Conservation (phyloP, 2,797 vertebrate genomes). For the Gephyroberyx darwinii region DNA sequence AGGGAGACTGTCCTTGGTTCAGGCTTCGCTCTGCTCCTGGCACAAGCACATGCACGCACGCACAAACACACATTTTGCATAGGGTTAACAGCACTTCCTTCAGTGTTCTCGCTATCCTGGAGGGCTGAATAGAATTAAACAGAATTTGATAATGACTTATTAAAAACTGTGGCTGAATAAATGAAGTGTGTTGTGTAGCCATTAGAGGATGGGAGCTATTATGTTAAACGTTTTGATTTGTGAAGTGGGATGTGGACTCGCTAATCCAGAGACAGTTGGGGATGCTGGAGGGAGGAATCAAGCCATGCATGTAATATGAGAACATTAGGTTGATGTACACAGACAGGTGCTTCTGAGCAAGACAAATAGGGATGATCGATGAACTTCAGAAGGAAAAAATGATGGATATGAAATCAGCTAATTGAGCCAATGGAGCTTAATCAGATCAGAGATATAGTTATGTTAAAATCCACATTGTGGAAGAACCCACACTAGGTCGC, state of each 20-base stretch:
- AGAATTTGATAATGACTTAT: constrained; percentile 83
- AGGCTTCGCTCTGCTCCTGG: constrained; percentile 62
- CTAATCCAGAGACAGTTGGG: constrained; percentile 79
- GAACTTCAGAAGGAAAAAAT: constrained; percentile 65
- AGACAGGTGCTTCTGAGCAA: constrained; percentile 72
- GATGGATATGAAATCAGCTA: constrained; percentile 51
- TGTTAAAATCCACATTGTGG: constrained; percentile 17
- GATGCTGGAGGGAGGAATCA: constrained; percentile 77
- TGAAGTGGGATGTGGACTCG: constrained; percentile 79
- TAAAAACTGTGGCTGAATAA: constrained; percentile 80
- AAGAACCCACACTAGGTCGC: constrained; percentile 24
- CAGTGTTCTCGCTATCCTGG: constrained; percentile 58
- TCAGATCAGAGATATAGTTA: constrained; percentile 31
- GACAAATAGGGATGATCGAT: constrained; percentile 76
- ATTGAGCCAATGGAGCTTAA: constrained; percentile 47
- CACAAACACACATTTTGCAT: constrained; percentile 41
- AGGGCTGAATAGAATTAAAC: constrained; percentile 78
- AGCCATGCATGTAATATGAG: constrained; percentile 81
- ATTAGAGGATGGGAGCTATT: constrained; percentile 83
- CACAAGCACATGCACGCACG: constrained; percentile 29
- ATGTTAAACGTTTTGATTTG: constrained; percentile 83
- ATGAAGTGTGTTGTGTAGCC: constrained; percentile 83
- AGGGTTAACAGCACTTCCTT: constrained; percentile 53
- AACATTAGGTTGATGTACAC: constrained; percentile 78
- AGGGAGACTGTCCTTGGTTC: constrained; percentile 60